A percentile compares a stretch with the other conserved stretches of the same genome.
These are phyloP conservation scores for Shinisaurus crocodilurus DNA, from an alignment of 2,113 vertebrate genomes.

Conservation along the genomic window DNA sequence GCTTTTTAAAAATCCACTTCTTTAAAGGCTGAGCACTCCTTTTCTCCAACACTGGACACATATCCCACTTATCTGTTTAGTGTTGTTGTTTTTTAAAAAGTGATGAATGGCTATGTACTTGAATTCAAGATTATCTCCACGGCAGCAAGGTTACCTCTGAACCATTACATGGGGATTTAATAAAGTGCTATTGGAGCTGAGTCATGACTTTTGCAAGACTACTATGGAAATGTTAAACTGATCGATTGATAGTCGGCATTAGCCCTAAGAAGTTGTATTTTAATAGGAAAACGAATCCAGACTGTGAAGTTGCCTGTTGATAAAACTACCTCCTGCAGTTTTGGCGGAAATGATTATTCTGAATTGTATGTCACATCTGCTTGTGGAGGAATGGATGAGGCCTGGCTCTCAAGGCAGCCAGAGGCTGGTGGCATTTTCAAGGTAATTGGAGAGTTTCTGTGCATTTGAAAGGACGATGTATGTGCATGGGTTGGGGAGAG, in stretches of 20 bases:
- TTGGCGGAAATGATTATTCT: conserved; percentile 90
- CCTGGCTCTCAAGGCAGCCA: conserved; percentile 75
- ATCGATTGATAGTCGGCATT: too few relatives aligned
- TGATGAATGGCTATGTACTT: not conserved
- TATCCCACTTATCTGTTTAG: not conserved
- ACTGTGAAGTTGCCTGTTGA: conserved; percentile 86
- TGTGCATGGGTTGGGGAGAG: not conserved
- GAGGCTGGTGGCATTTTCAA: conserved; percentile 88
- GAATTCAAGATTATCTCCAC: not conserved
- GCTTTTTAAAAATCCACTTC: not conserved
- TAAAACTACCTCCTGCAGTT: conserved; percentile 93
- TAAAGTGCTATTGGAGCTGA: not conserved
- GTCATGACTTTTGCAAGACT: not conserved
- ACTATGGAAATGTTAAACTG: not conserved
- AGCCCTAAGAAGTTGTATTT: not conserved
- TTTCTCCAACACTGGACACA: not conserved
- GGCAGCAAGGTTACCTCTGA: not conserved
- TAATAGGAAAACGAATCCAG: conserved; percentile 87
- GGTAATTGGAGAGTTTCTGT: conserved; percentile 69
- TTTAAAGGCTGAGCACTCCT: not conserved
- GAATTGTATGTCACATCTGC: conserved; percentile 94
- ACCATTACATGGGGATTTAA: not conserved
- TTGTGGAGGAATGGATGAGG: conserved; percentile 78
- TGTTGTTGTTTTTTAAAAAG: not conserved
- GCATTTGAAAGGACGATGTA: not conserved